These are phyloP conservation scores for Upupa epops DNA, from an alignment of 2,113 vertebrate genomes.

Conservation along the genomic window DNA sequence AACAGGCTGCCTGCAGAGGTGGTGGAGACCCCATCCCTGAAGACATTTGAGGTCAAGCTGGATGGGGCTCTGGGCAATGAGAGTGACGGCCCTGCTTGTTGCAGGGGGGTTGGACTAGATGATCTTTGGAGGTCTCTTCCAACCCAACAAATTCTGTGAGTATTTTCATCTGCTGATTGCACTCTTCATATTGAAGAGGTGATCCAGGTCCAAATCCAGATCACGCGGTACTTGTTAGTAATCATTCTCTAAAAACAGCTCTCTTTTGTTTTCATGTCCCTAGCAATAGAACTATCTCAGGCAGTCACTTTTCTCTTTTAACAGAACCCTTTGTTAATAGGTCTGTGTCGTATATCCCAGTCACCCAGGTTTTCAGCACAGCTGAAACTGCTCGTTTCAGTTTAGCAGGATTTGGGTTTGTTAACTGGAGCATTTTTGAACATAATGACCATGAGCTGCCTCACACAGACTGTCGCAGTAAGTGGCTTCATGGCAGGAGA, in stretches of 20 bases:
- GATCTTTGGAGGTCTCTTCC: no score
- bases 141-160: no score
- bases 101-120: no score
- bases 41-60: no score
- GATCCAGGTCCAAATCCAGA: background rate
- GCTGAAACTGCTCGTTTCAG: background rate
- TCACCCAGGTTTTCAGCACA: background rate
- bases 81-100: no score
- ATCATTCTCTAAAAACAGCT: background rate
- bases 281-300: background rate
- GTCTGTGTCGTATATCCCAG: background rate
- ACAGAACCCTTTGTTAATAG: background rate
- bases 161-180: background rate
- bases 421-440: background rate
- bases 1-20: no score
- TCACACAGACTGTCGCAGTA: accelerated
- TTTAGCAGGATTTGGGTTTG: background rate
- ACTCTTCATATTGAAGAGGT: background rate
- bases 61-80: no score
- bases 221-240: background rate
- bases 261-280: background rate
- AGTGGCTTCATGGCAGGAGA: background rate
- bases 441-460: background rate
- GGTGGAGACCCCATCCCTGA: no score
- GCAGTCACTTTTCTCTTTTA: background rate